Evolutionary conservation across 2,797 vertebrate genomes (phyloP), one percentile per base, ranked within the genome.

Genomic region (Muscicapa striata): DNA sequence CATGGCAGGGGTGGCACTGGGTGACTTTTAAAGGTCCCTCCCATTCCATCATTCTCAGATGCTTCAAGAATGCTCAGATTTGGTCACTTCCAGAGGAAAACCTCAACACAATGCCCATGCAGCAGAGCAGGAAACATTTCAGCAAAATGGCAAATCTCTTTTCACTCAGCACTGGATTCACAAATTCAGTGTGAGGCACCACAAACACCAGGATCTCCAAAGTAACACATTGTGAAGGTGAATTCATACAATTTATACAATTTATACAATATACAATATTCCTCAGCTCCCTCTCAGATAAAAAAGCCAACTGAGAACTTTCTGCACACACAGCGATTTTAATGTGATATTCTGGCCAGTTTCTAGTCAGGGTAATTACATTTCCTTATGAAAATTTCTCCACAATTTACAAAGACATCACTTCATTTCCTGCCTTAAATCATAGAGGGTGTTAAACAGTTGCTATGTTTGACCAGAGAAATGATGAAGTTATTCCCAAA

Each of bases 371-470:
- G 48, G 49, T 94, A 87, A 94, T 89, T 84, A 38, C 78, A 92
- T 92, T 93, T 92, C 75, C 82, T 87, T 70, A 78, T 0, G 19
- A 91, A 80, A 74, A 81, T 82, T 83, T 87, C 59, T 55, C 52
- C 61, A 64, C 84, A 77, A 69, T 94, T 94, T 62, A 85, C n/a
- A 11, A 88, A 86, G 91, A 84, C 78, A 82, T 75, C 78, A 11
- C 70, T 94, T 94, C 19, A 87, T 92, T 93, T 94, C 93, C 91
- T 91, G 62, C 2, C 61, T 85, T 66, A 54, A 91, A 72, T 83
- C 68, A 74, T 4, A 4, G 30, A 58, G 23, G 14, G 75, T 77
- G 79, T 83, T 40, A 67, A 95, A 57, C 3, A 89, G n/a, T 72
- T 85, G 61, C 61, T 24, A 5, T 2, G 9, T 84, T 85, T 23